These are phyloP conservation scores for Drosophila maculinotata DNA, from an alignment of 2,888 invertebrate genomes.

Conservation along the genomic window DNA sequence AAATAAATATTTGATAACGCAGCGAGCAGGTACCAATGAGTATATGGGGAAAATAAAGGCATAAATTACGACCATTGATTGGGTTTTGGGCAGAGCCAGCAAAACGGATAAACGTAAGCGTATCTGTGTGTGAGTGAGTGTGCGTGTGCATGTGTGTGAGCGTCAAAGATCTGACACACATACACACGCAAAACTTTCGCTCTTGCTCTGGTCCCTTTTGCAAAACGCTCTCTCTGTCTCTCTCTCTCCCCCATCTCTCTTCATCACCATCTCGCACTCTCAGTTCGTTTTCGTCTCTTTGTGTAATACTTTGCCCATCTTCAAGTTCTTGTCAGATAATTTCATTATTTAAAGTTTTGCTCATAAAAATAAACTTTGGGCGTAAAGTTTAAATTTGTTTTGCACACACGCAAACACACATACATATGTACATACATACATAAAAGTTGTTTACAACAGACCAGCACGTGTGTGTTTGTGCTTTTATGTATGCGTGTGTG, in stretches of 20 bases:
- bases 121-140: conserved; percentile 2
- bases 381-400: conserved; percentile 78
- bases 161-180: conserved; percentile 24
- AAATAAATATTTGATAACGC: conserved; percentile 74
- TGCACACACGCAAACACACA: conserved; percentile 55
- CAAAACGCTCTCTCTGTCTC: neutral
- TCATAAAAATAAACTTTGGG: conserved; percentile 77
- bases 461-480: conserved; percentile 24
- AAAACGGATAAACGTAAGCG: conserved; percentile 54
- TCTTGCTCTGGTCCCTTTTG: conserved; percentile 7
- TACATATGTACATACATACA: conserved; percentile 21
- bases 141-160: conserved; percentile 5
- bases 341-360: conserved; percentile 76
- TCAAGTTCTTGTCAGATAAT: conserved; percentile 77
- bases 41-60: conserved; percentile 42
- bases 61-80: conserved; percentile 73
- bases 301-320: conserved; percentile 50
- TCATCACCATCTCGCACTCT: neutral
- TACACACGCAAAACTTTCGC: conserved; percentile 12
- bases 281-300: conserved; percentile 18
- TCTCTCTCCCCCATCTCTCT: conserved; percentile 4
- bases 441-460: conserved; percentile 61
- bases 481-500: conserved; percentile 27
- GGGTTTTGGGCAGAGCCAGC: conserved; percentile 37
- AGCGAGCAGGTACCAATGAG: conserved; percentile 33